Percentiles rank a stretch among this genome's conserved stretches.
Conservation (phyloP, 2,113 vertebrate genomes). For the Mormoops blainvillei region DNA sequence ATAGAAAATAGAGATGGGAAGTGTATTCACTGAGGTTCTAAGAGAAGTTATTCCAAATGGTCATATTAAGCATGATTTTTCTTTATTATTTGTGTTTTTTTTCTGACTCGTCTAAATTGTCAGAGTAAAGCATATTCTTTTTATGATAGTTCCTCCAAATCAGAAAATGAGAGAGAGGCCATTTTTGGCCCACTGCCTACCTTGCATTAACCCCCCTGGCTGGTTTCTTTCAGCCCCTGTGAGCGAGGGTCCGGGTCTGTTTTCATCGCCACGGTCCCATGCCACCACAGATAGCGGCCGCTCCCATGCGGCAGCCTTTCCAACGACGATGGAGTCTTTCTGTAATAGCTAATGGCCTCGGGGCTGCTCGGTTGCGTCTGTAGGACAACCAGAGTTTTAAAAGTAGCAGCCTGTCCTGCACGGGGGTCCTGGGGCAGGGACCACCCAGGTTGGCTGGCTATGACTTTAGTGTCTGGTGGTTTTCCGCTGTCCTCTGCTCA, state of each 20-base stretch:
- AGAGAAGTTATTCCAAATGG: neutral
- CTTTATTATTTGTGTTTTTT: constrained; percentile 18
- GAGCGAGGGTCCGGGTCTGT: neutral
- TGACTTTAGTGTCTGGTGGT: neutral
- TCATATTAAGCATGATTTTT: neutral
- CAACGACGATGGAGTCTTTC: neutral
- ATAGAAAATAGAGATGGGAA: neutral
- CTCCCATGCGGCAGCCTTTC: neutral
- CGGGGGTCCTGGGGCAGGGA: neutral
- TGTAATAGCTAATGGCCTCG: neutral
- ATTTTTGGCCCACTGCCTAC: neutral
- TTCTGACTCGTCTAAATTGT: neutral
- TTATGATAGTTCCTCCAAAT: neutral
- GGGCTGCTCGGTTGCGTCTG: neutral
- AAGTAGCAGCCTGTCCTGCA: neutral
- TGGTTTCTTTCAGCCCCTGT: neutral
- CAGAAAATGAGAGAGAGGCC: neutral
- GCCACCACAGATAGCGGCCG: neutral
- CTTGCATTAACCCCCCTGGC: neutral
- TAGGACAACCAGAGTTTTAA: neutral
- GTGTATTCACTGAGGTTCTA: neutral
- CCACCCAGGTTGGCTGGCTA: no score
- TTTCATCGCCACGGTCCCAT: neutral
- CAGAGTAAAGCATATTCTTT: neutral
- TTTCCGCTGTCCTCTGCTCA: neutral